Evolutionary conservation across 2,888 invertebrate species (phyloP).

Genomic region (Cosmorhoe ocellata): DNA sequence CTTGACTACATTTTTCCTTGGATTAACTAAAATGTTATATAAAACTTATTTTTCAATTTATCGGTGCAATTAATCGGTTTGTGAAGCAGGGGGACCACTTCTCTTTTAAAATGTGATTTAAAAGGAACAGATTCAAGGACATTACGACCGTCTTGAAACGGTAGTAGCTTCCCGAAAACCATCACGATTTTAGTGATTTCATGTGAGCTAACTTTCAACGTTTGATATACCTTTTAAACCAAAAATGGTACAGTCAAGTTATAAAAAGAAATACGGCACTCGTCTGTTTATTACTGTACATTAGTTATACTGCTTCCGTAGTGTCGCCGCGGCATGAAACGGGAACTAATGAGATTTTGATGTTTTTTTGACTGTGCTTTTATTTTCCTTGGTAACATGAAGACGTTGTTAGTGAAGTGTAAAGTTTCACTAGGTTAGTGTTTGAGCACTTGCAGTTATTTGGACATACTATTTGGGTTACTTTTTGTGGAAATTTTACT

Average conservation of each 20-base stretch:
- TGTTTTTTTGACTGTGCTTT: constrained; percentile 82
- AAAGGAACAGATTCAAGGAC: too few relatives aligned
- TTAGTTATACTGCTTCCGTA: constrained; percentile 82
- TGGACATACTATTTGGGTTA: constrained; percentile 17
- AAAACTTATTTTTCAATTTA: too few relatives aligned
- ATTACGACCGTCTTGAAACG: too few relatives aligned
- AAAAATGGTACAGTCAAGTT: constrained; percentile 76
- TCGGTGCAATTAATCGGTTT: too few relatives aligned
- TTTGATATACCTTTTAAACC: constrained; percentile 71
- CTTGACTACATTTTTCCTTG: too few relatives aligned
- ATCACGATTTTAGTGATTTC: not conserved
- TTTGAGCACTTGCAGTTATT: constrained; percentile 26
- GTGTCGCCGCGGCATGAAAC: constrained; percentile 80
- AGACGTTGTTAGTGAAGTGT: constrained; percentile 57
- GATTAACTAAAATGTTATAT: too few relatives aligned
- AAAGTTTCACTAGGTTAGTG: constrained; percentile 43
- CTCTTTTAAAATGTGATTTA: too few relatives aligned
- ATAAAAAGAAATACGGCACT: constrained; percentile 81
- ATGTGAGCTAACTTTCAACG: constrained; percentile 43
- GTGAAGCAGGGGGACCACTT: too few relatives aligned
- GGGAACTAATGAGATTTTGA: constrained; percentile 83
- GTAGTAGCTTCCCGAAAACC: too few relatives aligned
- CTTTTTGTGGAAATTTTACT: not conserved
- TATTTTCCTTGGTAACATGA: constrained; percentile 71
- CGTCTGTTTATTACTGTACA: constrained; percentile 80